Evolutionary conservation across 2,113 vertebrate species (phyloP).

Genomic region (Empidonax traillii): DNA sequence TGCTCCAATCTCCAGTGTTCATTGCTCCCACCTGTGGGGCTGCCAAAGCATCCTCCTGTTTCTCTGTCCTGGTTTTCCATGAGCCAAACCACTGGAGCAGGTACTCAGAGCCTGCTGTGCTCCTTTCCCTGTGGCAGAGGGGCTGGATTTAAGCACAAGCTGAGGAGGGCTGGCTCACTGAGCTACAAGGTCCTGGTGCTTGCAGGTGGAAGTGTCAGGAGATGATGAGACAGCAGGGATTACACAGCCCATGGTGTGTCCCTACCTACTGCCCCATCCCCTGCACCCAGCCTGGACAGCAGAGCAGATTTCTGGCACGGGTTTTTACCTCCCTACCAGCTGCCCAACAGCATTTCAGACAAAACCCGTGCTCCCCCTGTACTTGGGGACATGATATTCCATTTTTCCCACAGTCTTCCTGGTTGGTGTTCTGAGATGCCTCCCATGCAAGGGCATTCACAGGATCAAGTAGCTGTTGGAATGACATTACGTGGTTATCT

Average conservation of each 20-base stretch:
- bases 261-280: background rate
- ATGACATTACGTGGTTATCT: background rate
- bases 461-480: background rate
- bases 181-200: background rate
- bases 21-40: background rate
- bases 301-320: background rate
- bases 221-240: background rate
- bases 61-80: background rate
- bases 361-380: accelerated
- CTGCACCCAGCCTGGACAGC: background rate
- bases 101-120: accelerated
- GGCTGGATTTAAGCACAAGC: background rate
- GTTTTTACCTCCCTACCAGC: accelerated
- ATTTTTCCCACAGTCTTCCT: background rate
- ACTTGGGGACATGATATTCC: background rate
- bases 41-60: background rate
- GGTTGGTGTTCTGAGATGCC: background rate
- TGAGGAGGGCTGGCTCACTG: background rate
- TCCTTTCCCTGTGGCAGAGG: background rate
- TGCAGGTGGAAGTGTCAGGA: background rate
- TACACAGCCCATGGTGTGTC: background rate
- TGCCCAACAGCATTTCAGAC: background rate
- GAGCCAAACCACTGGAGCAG: background rate
- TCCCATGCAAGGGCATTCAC: background rate
- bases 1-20: background rate